phyloP scores from a whole-genome alignment of 2,888 invertebrate species.

The Athetis lepigone region DNA sequence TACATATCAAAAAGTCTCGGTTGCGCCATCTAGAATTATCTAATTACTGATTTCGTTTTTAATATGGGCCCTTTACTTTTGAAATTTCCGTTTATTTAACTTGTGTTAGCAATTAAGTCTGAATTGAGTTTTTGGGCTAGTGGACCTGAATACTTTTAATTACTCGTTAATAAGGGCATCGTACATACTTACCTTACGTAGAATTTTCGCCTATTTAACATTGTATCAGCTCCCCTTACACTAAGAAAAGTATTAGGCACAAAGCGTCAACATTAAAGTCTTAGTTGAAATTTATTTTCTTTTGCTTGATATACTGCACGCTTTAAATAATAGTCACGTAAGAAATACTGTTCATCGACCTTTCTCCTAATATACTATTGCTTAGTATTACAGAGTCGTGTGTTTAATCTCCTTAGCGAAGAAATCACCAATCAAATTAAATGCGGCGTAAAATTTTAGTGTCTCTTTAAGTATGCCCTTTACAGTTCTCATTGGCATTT shows the following conservation, averaged over 20 bases:
- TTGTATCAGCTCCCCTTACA: too few relatives aligned
- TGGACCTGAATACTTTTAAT: too few relatives aligned
- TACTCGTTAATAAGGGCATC: too few relatives aligned
- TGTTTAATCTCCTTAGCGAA: conserved; percentile 27
- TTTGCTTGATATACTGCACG: conserved; percentile 2
- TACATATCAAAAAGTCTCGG: neutral
- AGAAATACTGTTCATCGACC: conserved; percentile 23
- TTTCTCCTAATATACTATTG: conserved; percentile 11
- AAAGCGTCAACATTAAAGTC: neutral
- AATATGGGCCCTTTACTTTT: neutral
- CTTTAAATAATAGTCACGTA: conserved; percentile 13
- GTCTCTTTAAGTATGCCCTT: conserved; percentile 30
- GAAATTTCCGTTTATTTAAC: too few relatives aligned
- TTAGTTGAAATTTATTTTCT: conserved; percentile 5
- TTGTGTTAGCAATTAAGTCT: too few relatives aligned
- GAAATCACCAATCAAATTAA: conserved; percentile 45
- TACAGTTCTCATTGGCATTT: conserved; percentile 24
- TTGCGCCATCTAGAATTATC: neutral
- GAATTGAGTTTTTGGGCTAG: too few relatives aligned
- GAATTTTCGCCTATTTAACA: too few relatives aligned
- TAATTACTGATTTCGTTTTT: neutral
- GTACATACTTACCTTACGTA: too few relatives aligned
- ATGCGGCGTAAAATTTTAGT: conserved; percentile 35
- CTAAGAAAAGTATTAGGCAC: neutral
- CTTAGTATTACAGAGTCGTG: conserved; percentile 16